Conservation (phyloP, 2,113 vertebrate genomes). For the Motacilla tschutschensis region DNA sequence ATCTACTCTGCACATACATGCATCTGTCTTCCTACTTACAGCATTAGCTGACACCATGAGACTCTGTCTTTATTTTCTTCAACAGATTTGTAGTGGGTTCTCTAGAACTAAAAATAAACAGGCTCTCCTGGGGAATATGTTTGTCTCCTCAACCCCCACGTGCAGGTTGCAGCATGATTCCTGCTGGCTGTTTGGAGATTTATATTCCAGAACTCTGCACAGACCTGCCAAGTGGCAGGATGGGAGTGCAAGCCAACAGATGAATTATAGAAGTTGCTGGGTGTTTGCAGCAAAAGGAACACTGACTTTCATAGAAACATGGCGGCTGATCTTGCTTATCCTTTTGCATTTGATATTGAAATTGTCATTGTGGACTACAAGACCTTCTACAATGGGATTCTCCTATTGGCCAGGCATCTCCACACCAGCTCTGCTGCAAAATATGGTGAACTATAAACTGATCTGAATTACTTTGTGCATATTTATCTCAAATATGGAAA, state of each 20-base stretch:
- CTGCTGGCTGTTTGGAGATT: neutral
- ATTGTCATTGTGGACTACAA: neutral
- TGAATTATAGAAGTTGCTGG: neutral
- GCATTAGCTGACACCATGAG: conserved; percentile 1
- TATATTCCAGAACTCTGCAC: neutral
- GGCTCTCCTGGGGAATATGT: neutral
- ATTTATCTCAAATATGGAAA: neutral
- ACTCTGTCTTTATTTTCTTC: conserved; percentile 46
- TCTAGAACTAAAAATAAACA: conserved; percentile 47
- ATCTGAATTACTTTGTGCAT: neutral
- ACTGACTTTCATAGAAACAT: neutral
- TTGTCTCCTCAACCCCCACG: neutral
- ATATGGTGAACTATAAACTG: neutral
- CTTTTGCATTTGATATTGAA: neutral
- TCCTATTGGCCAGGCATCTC: neutral
- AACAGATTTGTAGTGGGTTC: conserved; percentile 50
- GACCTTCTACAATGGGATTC: neutral
- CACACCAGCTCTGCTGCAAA: neutral
- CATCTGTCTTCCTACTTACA: conserved; percentile 24
- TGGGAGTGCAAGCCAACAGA: neutral
- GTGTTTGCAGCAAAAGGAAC: neutral
- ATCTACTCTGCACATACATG: neutral
- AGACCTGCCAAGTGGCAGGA: neutral
- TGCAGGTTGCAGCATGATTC: neutral
- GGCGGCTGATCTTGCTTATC: neutral